Evolutionary conservation across 2,797 vertebrate species (phyloP), one percentile per base, ranked within the genome.

Genomic region (Lepus oiostolus): DNA sequence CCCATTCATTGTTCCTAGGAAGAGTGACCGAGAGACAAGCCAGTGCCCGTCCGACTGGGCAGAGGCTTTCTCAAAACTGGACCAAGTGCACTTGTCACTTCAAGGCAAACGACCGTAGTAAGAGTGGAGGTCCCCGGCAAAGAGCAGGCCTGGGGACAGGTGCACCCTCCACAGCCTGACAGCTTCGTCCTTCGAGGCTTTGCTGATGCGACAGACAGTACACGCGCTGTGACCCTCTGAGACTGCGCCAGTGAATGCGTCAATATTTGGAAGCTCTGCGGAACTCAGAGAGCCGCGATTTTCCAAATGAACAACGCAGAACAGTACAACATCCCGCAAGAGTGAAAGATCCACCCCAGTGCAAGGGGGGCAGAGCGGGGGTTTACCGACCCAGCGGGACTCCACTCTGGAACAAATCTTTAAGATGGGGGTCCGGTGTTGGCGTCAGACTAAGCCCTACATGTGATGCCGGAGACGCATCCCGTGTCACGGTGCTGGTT

Each of bases 11-110:
- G 30, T 32, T 21, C 52, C 42, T 16, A 32, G 24, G 24, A 52
- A 70, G 32, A 28, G 6, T 6, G 6, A 52, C 52, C 2, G 50
- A 32, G 30, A 60, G 22, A 35, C 28, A 11, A 17, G 58, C 80
- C 62, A 5, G 0, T 7, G 42, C 42, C 42, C 42, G 8, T 42
- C 42, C 42, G 7, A 9, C 47, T 47, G 19, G 1, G 35, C 62
- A 68, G 85, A 74, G 9, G 19, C 9, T 2, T 65, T 60, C 62
- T 32, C 74, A 19, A 26, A 52, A 13, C 0, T 11, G 0, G 54
- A 87, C 38, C 24, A 74, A 94, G 87, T 5, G 22, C 77, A 68
- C 52, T 75, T n/a, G 68, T 90, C 88, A 28, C 81, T 68, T 68
- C 54, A n/a, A 77, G 63, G 50, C 92, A 85, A 92, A 68, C 10